A percentile compares a stretch with the other conserved stretches of the same genome.
These are phyloP conservation scores for Ectemnius lituratus DNA, from an alignment of 2,888 invertebrate species.

Conservation along the genomic window DNA sequence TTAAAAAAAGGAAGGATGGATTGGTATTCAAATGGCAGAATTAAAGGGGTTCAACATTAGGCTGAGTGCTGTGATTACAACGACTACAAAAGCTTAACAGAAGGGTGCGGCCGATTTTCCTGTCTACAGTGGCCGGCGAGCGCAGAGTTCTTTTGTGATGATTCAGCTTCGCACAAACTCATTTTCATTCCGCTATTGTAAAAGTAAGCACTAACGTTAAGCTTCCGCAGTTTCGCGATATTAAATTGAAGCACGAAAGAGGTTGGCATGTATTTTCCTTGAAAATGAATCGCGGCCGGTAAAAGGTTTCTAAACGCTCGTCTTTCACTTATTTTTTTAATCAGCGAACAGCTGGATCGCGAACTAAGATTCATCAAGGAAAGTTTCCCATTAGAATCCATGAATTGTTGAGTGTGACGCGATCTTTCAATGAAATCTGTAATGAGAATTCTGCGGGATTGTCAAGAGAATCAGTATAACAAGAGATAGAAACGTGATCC, in stretches of 20 bases:
- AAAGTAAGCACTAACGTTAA: background rate
- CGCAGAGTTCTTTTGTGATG: too few relatives aligned
- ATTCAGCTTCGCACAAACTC: too few relatives aligned
- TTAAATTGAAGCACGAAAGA: slow-evolving; percentile 5
- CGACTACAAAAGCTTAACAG: too few relatives aligned
- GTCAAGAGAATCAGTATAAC: slow-evolving; percentile 24
- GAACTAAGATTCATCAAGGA: too few relatives aligned
- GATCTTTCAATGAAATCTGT: slow-evolving; percentile 5
- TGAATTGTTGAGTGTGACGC: background rate
- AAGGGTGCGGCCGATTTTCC: too few relatives aligned
- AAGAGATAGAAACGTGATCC: slow-evolving; percentile 21
- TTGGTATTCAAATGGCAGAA: slow-evolving; percentile 29
- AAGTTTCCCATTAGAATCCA: too few relatives aligned
- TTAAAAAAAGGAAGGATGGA: slow-evolving; percentile 34
- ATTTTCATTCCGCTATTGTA: too few relatives aligned
- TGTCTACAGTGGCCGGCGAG: too few relatives aligned
- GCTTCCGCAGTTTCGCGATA: background rate
- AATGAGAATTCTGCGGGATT: background rate
- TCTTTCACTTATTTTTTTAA: background rate
- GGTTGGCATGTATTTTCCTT: background rate
- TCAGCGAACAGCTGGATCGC: background rate
- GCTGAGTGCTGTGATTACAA: too few relatives aligned
- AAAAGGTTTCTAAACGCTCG: background rate
- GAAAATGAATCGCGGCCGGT: background rate
- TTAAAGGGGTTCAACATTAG: background rate